A percentile compares a stretch with the other conserved stretches of the same genome.
Conservation (phyloP, 2,888 invertebrate species). For the Lumbricus terrestris region DNA sequence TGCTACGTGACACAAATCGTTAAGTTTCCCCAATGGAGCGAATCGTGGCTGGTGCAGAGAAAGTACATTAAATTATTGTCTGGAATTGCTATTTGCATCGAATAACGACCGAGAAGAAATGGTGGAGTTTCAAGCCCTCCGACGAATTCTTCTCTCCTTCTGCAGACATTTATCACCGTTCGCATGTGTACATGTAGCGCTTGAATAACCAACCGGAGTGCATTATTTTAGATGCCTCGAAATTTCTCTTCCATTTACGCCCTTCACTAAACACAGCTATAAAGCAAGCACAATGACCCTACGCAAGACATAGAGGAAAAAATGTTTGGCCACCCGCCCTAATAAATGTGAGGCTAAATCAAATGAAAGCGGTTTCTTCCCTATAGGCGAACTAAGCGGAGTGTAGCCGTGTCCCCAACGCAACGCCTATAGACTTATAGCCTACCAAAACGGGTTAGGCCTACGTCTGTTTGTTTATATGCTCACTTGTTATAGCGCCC, state of each 20-base stretch:
- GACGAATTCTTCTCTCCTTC: background rate
- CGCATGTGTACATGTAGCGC: too few species aligned
- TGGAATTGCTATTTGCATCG: background rate
- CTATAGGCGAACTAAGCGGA: too few species aligned
- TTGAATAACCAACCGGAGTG: background rate
- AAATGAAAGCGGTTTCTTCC: too few species aligned
- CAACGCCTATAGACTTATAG: too few species aligned
- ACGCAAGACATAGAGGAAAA: background rate
- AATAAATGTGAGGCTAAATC: too few species aligned
- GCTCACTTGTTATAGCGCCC: too few species aligned
- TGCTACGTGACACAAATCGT: background rate
- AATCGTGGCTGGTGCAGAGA: background rate
- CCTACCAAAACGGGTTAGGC: too few species aligned
- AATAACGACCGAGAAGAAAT: background rate
- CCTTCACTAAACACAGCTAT: background rate
- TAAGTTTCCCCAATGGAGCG: background rate
- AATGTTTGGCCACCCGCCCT: background rate
- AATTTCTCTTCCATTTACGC: too few species aligned
- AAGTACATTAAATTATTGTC: background rate
- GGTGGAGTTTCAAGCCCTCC: background rate
- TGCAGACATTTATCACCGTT: conserved; percentile 3
- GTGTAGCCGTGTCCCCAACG: too few species aligned
- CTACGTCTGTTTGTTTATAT: too few species aligned
- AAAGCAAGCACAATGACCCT: background rate
- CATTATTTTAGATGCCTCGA: background rate